Conservation (phyloP, 1,140 invertebrate genomes). For the Spodoptera litura region DNA sequence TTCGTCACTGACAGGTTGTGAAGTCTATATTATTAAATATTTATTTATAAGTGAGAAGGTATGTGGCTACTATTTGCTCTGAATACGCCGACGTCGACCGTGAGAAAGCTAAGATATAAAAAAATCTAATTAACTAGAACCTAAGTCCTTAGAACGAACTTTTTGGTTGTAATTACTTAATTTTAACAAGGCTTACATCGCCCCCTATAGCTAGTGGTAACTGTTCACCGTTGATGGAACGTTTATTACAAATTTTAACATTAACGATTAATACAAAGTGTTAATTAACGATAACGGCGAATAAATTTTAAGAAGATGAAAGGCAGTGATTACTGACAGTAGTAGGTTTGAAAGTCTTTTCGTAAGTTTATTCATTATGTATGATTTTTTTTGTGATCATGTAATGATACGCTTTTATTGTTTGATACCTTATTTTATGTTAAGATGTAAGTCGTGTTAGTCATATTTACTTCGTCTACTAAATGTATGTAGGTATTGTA, state of each 20-base stretch:
- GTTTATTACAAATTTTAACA: conserved; percentile 78
- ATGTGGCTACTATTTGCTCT: conserved; percentile 26
- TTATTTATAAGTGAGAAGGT: conserved; percentile 20
- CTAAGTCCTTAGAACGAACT: conserved; percentile 85
- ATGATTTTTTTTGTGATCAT: conserved; percentile 27
- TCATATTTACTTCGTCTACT: neutral
- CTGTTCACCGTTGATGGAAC: conserved; percentile 85
- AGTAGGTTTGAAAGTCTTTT: conserved; percentile 63
- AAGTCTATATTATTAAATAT: conserved; percentile 2
- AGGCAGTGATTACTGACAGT: conserved; percentile 78
- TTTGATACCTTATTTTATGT: conserved; percentile 29
- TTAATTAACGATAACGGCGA: conserved; percentile 73
- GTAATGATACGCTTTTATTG: conserved; percentile 22
- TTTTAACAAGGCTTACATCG: conserved; percentile 71
- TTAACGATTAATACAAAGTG: conserved; percentile 74
- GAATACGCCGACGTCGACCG: conserved; percentile 46
- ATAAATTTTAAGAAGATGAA: conserved; percentile 65
- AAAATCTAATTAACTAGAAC: conserved; percentile 74
- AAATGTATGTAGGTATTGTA: conserved; percentile 12
- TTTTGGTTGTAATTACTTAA: conserved; percentile 85
- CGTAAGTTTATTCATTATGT: conserved; percentile 13
- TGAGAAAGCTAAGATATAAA: conserved; percentile 55
- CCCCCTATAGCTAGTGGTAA: conserved; percentile 81
- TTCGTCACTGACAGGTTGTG: conserved; percentile 18
- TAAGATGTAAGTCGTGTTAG: conserved; percentile 24